Conservation (phyloP, 2,797 vertebrate species). For the Rhadinocentrus ornatus region DNA sequence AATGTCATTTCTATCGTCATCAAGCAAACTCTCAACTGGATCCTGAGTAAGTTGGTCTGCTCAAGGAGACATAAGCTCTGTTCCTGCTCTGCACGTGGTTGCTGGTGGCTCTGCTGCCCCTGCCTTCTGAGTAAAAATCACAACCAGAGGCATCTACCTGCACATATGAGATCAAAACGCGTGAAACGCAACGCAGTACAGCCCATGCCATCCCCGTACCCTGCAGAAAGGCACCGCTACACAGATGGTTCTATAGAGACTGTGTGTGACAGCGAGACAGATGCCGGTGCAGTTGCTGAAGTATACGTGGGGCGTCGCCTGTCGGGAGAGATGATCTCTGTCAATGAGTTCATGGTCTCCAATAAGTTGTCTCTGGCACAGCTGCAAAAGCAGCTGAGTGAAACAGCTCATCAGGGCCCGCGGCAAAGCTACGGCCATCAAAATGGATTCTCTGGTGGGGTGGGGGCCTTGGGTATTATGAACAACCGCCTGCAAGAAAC, state of each 20-base stretch:
- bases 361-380: slow-evolving; percentile 86
- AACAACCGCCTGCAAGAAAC: slow-evolving; percentile 87
- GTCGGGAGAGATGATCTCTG: slow-evolving; percentile 86
- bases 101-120: slow-evolving; percentile 72
- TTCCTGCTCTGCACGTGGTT: slow-evolving; percentile 60
- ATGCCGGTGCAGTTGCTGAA: slow-evolving; percentile 70
- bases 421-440: slow-evolving; percentile 80
- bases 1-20: slow-evolving; percentile 87
- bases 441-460: slow-evolving; percentile 84
- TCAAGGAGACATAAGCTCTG: slow-evolving; percentile 59
- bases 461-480: slow-evolving; percentile 86
- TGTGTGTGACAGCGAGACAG: slow-evolving; percentile 83
- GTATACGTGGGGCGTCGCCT: slow-evolving; percentile 75
- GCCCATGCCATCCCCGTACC: slow-evolving; percentile 67
- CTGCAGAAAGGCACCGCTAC: slow-evolving; percentile 64
- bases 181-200: slow-evolving; percentile 80
- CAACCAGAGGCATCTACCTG: slow-evolving; percentile 49
- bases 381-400: slow-evolving; percentile 86
- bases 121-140: slow-evolving; percentile 65
- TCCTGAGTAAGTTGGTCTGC: slow-evolving; percentile 80
- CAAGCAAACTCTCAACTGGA: slow-evolving; percentile 88
- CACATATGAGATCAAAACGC: slow-evolving; percentile 65
- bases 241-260: slow-evolving; percentile 82
- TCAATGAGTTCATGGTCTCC: slow-evolving; percentile 83
- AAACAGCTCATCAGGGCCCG: slow-evolving; percentile 84